Evolutionary conservation across 2,888 invertebrate genomes (phyloP), one percentile per base, ranked within the genome.

Genomic region (Trissoscelio sp.): DNA sequence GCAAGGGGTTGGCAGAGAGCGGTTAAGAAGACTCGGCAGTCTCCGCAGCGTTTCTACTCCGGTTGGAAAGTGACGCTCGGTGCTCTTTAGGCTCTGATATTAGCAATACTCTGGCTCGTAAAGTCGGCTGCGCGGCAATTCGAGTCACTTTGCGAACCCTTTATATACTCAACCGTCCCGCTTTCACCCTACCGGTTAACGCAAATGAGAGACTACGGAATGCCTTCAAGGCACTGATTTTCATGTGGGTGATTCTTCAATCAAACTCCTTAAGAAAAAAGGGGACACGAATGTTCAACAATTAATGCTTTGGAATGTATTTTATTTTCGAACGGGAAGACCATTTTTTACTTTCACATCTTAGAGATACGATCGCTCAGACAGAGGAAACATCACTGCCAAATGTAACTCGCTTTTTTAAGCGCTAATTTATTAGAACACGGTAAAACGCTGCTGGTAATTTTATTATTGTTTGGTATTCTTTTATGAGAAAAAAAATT

Each of bases 121-220:
- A 91, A 91, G 88, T 89, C 86, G 87, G 87, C 87, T 87, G 88
- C 83, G 86, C 87, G 86, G 88, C 89, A 89, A 90, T 91, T 90
- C 89, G 88, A 91, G 90, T 91, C 90, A 91, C 91, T 91, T 90
- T 89, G 89, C 88, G 86, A 89, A 89, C 88, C 89, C 90, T 90
- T 91, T 89, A 89, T 89, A 87, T 84, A 89, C 88, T 87, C 84
- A 81, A 73, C 80, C 79, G 78, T 67, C 42, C 79, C 69, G 70
- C 72, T 79, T 83, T 80, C 73, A 82, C 83, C 79, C 83, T 77
- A 79, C 78, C 60, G 72, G 70, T 81, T 80, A 64, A 69, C 80
- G 53, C 78, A 81, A 80, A 84, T 80, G 82, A 78, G 78, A 83
- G 69, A 67, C 82, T 81, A 81, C 80, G 85, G 85, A 87, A 88